A percentile compares a stretch with the other conserved stretches of the same genome.
These are phyloP conservation scores for Lycocerus yunnanus DNA, from an alignment of 2,888 invertebrate species.

Conservation along the genomic window DNA sequence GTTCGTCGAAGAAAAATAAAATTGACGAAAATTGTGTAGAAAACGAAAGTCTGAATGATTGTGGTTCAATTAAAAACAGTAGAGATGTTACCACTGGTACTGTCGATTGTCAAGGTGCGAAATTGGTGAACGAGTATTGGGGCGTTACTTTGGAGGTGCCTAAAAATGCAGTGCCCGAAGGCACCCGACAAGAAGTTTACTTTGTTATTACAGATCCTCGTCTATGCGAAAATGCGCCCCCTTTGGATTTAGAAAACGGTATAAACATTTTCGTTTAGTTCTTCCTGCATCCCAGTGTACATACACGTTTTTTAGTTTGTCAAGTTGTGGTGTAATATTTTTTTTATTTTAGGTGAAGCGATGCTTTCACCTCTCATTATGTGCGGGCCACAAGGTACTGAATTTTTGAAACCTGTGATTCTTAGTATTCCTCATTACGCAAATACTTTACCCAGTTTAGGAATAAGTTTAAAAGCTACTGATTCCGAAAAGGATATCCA, in stretches of 20 bases:
- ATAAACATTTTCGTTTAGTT: conserved; percentile 46
- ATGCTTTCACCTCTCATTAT: conserved; percentile 93
- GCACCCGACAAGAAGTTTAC: conserved; percentile 88
- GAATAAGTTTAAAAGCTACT: conserved; percentile 78
- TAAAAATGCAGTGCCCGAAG: conserved; percentile 81
- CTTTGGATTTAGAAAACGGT: conserved; percentile 91
- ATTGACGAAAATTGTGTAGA: conserved; percentile 4
- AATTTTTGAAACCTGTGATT: conserved; percentile 88
- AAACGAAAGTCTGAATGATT: conserved; percentile 7
- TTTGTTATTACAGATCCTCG: conserved; percentile 86
- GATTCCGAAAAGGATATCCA: conserved; percentile 83
- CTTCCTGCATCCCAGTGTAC: conserved; percentile 42
- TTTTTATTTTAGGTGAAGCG: conserved; percentile 76
- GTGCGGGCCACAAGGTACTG: conserved; percentile 94
- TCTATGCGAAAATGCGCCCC: conserved; percentile 75
- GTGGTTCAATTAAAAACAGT: conserved; percentile 37
- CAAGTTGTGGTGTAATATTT: conserved; percentile 29
- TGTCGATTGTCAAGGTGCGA: conserved; percentile 80
- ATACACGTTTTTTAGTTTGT: conserved; percentile 29
- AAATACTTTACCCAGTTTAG: conserved; percentile 76
- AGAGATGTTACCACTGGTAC: conserved; percentile 58
- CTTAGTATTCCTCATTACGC: conserved; percentile 88
- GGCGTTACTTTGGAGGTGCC: conserved; percentile 91
- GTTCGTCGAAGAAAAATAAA: conserved; percentile 12
- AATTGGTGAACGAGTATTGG: conserved; percentile 84